Evolutionary conservation across 2,888 invertebrate genomes (phyloP).

Genomic region (Leptopterna dolabrata): DNA sequence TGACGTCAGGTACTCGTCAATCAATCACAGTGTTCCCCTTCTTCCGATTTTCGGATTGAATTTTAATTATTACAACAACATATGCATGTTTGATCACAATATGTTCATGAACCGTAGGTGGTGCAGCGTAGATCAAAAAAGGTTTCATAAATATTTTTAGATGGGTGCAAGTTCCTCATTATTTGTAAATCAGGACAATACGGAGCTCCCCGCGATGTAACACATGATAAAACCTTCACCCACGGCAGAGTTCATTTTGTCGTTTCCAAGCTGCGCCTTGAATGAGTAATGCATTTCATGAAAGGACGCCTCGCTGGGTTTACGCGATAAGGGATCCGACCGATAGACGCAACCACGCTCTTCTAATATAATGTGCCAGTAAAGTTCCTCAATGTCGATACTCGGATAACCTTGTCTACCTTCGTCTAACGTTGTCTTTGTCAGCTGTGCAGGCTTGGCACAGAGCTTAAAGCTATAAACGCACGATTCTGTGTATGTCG

Average conservation of each 20-base stretch:
- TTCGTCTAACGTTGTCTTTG: not conserved
- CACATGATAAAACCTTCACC: not conserved
- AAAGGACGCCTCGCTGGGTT: not conserved
- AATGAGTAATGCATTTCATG: not conserved
- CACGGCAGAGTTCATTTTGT: not conserved
- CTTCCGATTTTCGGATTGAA: no score
- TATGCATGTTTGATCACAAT: no score
- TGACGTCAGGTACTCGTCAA: no score
- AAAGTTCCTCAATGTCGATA: not conserved
- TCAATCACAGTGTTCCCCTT: no score
- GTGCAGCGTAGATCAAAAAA: no score
- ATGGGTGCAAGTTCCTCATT: no score
- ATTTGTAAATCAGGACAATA: not conserved
- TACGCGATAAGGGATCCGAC: not conserved
- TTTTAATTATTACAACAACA: no score
- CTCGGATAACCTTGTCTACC: not conserved
- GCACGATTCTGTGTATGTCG: not conserved
- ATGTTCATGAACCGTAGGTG: no score
- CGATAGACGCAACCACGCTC: not conserved
- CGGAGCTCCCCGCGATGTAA: not conserved
- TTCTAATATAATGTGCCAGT: slow-evolving; percentile 1
- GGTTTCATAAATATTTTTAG: no score
- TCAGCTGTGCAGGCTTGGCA: not conserved
- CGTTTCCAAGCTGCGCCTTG: not conserved
- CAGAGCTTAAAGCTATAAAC: not conserved